Percentiles rank a stretch among this genome's conserved stretches.
These are phyloP conservation scores for Spinibarbus caldwelli DNA, from an alignment of 2,797 vertebrate species.

Conservation along the genomic window DNA sequence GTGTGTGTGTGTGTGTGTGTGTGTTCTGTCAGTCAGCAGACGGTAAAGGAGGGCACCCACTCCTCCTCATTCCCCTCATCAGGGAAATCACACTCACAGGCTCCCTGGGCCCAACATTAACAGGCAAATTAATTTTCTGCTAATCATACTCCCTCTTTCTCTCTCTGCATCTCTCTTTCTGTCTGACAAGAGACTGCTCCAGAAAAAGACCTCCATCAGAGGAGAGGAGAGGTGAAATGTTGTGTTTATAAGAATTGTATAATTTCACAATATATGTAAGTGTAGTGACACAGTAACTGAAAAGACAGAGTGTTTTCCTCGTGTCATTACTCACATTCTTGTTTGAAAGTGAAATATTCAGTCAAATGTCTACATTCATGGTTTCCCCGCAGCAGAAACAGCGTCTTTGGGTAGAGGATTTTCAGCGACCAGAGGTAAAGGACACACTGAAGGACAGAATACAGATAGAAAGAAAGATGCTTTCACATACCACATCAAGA, in stretches of 20 bases:
- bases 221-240: constrained; percentile 20
- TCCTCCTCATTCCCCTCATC: constrained; percentile 78
- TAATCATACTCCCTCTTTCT: constrained; percentile 74
- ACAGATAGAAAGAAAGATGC: constrained; percentile 8
- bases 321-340: constrained; percentile 82
- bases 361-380: constrained; percentile 89
- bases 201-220: constrained; percentile 33
- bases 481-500: constrained; percentile 9
- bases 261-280: neutral
- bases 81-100: constrained; percentile 80
- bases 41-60: constrained; percentile 83
- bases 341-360: constrained; percentile 89
- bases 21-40: constrained; percentile 70
- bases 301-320: neutral
- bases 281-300: neutral
- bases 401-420: constrained; percentile 86
- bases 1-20: neutral
- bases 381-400: constrained; percentile 85
- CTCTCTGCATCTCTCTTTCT: constrained; percentile 40
- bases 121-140: constrained; percentile 81
- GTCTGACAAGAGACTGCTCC: constrained; percentile 49
- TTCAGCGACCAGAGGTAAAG: constrained; percentile 86
- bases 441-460: constrained; percentile 74
- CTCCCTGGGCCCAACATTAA: constrained; percentile 83
- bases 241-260: constrained; percentile 13